phyloP scores from a whole-genome alignment of 1,140 invertebrate species.

The Drosophila orena region DNA sequence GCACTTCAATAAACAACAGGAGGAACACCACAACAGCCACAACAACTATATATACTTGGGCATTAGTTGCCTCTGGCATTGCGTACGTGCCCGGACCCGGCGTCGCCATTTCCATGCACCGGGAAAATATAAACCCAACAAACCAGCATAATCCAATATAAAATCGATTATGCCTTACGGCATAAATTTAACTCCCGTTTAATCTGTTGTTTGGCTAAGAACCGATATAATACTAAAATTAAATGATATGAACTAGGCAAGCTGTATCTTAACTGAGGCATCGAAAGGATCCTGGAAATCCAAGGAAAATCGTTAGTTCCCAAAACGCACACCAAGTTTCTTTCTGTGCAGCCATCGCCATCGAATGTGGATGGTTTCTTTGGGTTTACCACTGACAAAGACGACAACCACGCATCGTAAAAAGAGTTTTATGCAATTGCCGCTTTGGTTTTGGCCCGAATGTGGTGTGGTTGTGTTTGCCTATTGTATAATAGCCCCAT shows the following conservation, averaged over 20 bases:
- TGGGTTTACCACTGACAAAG: constrained; percentile 60
- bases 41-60: constrained; percentile 55
- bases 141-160: too few species aligned
- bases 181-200: too few species aligned
- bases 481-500: constrained; percentile 73
- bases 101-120: constrained; percentile 51
- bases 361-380: constrained; percentile 49
- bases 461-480: constrained; percentile 30
- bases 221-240: too few species aligned
- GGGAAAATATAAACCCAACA: constrained; percentile 1
- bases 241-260: neutral
- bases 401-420: constrained; percentile 68
- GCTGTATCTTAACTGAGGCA: too few species aligned
- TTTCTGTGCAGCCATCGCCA: constrained; percentile 18
- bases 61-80: constrained; percentile 69
- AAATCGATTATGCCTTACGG: too few species aligned
- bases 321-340: neutral
- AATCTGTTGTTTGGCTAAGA: too few species aligned
- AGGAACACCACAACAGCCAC: constrained; percentile 45
- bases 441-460: constrained; percentile 35
- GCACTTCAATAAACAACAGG: constrained; percentile 78
- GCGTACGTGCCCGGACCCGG: constrained; percentile 79
- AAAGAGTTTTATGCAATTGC: constrained; percentile 82
- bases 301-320: neutral
- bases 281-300: neutral